These are phyloP conservation scores for Drosophila malerkotliana DNA, from an alignment of 1,140 invertebrate genomes.

Conservation along the genomic window DNA sequence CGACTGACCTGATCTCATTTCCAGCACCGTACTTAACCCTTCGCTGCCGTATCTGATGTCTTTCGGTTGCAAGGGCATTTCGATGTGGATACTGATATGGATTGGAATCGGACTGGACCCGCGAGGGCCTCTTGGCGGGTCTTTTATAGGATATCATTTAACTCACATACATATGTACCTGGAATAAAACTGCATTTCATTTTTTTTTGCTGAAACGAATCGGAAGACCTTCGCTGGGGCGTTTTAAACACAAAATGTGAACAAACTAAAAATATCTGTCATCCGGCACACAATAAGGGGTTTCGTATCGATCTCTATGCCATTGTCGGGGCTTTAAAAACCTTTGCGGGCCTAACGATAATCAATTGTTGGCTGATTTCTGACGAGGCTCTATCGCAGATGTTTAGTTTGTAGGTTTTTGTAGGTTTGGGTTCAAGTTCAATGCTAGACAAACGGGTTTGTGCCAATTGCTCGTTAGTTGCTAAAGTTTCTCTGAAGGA, in stretches of 20 bases:
- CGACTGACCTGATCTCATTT: not conserved
- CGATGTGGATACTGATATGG: not conserved
- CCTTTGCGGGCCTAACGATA: conserved; percentile 26
- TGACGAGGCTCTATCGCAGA: conserved; percentile 15
- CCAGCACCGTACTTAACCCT: conserved; percentile 23
- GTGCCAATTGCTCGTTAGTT: conserved; percentile 52
- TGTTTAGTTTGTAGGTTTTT: conserved; percentile 10
- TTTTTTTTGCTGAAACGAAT: conserved; percentile 28
- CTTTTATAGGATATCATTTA: conserved; percentile 32
- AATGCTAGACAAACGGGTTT: conserved; percentile 63
- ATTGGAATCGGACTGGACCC: conserved; percentile 7
- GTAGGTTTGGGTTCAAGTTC: conserved; percentile 60
- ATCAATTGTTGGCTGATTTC: conserved; percentile 27
- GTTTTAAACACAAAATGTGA: not conserved
- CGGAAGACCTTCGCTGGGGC: conserved; percentile 28
- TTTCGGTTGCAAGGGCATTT: too few relatives aligned
- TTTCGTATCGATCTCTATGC: conserved; percentile 9
- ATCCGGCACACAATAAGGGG: conserved; percentile 6
- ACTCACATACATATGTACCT: not conserved
- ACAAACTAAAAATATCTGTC: too few relatives aligned
- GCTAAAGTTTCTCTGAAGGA: conserved; percentile 54
- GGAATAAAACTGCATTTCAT: conserved; percentile 69
- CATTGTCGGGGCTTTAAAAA: conserved; percentile 26
- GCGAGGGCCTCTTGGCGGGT: not conserved
- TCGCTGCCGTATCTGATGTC: conserved; percentile 48